phyloP scores from a whole-genome alignment of 2,797 vertebrate genomes.

The Acomys russatus region DNA sequence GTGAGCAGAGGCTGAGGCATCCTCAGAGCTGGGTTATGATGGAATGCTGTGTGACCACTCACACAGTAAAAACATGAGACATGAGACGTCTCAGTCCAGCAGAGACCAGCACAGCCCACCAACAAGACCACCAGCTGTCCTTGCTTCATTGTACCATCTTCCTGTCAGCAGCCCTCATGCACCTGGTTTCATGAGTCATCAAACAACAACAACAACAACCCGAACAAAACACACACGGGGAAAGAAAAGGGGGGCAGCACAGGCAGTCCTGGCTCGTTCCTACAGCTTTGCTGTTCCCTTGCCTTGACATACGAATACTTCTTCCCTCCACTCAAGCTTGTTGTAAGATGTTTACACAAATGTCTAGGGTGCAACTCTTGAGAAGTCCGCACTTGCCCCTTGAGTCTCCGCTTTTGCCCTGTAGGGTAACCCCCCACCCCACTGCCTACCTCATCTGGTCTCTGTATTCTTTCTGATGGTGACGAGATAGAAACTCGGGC shows the following conservation, averaged over 20 bases:
- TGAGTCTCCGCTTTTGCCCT: neutral
- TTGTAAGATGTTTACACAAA: neutral
- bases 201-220: too few relatives aligned
- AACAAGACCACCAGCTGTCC: neutral
- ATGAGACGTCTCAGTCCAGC: too few relatives aligned
- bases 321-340: neutral
- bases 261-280: neutral
- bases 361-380: neutral
- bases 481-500: neutral
- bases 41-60: too few relatives aligned
- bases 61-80: neutral
- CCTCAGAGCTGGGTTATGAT: neutral
- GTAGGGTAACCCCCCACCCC: too few relatives aligned
- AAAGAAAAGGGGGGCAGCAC: neutral
- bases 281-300: neutral
- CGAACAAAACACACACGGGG: neutral
- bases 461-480: neutral
- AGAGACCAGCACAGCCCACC: neutral
- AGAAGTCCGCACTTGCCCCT: neutral
- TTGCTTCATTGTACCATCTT: neutral
- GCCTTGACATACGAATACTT: neutral
- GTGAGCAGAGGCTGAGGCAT: neutral
- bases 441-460: too few relatives aligned
- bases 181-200: neutral
- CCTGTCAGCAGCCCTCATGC: neutral